phyloP scores from a whole-genome alignment of 2,113 vertebrate genomes.

The Corvus moneduloides region DNA sequence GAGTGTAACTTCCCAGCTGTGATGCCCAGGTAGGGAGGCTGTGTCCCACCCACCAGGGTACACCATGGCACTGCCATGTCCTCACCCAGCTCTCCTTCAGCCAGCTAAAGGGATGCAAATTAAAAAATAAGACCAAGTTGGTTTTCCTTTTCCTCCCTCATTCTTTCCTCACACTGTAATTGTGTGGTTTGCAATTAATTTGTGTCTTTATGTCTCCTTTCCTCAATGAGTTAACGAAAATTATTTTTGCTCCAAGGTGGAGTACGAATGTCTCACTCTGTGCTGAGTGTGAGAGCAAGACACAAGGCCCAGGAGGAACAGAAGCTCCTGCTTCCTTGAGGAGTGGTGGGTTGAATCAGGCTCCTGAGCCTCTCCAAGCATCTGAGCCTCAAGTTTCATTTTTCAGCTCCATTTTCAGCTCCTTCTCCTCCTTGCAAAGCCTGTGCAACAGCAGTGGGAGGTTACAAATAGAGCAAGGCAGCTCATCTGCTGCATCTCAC shows the following conservation, averaged over 20 bases:
- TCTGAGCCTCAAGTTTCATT: not conserved
- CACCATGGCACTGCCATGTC: not conserved
- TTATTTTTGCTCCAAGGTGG: not conserved
- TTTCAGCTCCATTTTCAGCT: constrained; percentile 10
- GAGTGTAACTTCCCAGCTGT: not conserved
- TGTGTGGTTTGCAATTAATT: not conserved
- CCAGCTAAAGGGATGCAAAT: not conserved
- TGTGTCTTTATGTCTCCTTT: not conserved
- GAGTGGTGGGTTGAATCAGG: not conserved
- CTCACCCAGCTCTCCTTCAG: not conserved
- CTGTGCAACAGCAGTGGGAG: constrained; percentile 28
- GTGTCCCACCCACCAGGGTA: not conserved
- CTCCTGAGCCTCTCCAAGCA: not conserved
- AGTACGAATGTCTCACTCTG: not conserved
- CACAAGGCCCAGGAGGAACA: not conserved
- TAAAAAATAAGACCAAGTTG: not conserved
- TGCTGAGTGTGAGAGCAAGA: not conserved
- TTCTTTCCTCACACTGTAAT: not conserved
- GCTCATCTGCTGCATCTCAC: not conserved
- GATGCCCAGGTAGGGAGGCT: not conserved
- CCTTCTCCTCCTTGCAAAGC: not conserved
- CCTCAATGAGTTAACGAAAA: not conserved
- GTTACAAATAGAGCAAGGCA: constrained; percentile 2
- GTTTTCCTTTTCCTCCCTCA: not conserved
- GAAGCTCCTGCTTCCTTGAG: not conserved